Evolutionary conservation across 2,888 invertebrate genomes (phyloP).

Genomic region (Cistogaster globosa): DNA sequence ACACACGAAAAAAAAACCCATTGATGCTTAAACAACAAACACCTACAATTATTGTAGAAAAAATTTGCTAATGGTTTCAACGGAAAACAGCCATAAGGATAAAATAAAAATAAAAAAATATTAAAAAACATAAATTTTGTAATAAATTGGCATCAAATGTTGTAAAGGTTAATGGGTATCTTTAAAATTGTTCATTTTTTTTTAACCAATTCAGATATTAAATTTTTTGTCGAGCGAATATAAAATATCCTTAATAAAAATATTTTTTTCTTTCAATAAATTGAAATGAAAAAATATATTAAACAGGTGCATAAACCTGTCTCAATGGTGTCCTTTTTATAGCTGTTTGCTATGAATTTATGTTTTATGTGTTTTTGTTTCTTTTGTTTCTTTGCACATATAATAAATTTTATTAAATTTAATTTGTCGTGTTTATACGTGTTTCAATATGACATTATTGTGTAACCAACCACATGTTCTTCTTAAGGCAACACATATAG

Average conservation of each 20-base stretch:
- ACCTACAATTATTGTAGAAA: too few species aligned
- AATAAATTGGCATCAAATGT: too few species aligned
- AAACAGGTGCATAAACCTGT: slow-evolving; percentile 26
- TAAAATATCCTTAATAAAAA: neutral
- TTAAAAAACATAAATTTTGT: too few species aligned
- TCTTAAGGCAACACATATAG: neutral
- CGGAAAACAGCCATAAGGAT: too few species aligned
- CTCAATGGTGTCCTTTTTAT: slow-evolving; percentile 2
- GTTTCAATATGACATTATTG: slow-evolving; percentile 53
- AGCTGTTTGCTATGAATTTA: slow-evolving; percentile 38
- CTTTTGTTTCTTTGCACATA: slow-evolving; percentile 22
- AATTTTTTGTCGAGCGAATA: too few species aligned
- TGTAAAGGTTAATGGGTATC: too few species aligned
- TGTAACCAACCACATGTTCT: slow-evolving; percentile 46
- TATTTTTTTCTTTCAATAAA: neutral
- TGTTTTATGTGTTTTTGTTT: neutral
- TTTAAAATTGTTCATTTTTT: too few species aligned
- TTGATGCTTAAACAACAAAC: too few species aligned
- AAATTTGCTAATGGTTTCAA: too few species aligned
- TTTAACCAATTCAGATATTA: too few species aligned
- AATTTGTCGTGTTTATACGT: slow-evolving; percentile 62
- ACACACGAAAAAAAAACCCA: too few species aligned
- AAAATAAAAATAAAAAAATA: too few species aligned
- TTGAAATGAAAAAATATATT: neutral
- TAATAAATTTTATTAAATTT: slow-evolving; percentile 68